A percentile compares a stretch with the other conserved stretches of the same genome.
Evolutionary conservation across 2,888 invertebrate genomes (phyloP).

Genomic region (Caenorhabditis sp.): DNA sequence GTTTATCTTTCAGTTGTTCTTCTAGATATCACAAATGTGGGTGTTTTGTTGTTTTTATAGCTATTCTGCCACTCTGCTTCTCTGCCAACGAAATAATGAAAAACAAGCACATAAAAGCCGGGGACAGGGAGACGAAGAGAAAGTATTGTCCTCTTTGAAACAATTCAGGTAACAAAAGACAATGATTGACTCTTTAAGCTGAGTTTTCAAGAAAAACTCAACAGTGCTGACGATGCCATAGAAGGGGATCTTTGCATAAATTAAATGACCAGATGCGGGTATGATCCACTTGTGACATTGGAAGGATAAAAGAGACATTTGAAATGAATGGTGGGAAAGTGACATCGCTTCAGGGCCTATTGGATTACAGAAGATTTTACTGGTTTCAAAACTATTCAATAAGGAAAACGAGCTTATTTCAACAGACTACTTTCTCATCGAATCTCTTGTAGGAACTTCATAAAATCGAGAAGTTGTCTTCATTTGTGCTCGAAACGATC

Average conservation of each 20-base stretch:
- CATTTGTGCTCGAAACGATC: neutral
- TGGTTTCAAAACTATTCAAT: neutral
- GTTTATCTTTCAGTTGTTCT: too few species aligned
- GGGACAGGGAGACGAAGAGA: neutral
- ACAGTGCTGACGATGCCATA: neutral
- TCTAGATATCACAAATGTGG: too few species aligned
- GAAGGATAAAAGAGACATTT: conserved; percentile 5
- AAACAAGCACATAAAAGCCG: neutral
- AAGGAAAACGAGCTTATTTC: too few species aligned
- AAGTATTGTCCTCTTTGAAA: neutral
- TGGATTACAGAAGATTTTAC: conserved; percentile 23
- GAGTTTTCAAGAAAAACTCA: neutral
- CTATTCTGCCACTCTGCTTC: too few species aligned
- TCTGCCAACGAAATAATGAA: neutral
- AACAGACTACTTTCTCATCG: too few species aligned
- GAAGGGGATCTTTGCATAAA: conserved; percentile 6
- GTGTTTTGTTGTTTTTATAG: too few species aligned
- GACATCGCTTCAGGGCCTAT: neutral
- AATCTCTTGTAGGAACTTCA: too few species aligned
- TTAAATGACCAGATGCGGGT: conserved; percentile 8
- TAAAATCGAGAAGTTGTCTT: too few species aligned
- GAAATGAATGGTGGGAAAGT: conserved; percentile 29
- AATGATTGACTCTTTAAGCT: neutral
- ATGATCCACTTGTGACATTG: conserved; percentile 4
- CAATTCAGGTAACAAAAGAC: neutral